These are phyloP conservation scores for Panthera leo DNA, from an alignment of 2,113 vertebrate genomes.

Conservation along the genomic window DNA sequence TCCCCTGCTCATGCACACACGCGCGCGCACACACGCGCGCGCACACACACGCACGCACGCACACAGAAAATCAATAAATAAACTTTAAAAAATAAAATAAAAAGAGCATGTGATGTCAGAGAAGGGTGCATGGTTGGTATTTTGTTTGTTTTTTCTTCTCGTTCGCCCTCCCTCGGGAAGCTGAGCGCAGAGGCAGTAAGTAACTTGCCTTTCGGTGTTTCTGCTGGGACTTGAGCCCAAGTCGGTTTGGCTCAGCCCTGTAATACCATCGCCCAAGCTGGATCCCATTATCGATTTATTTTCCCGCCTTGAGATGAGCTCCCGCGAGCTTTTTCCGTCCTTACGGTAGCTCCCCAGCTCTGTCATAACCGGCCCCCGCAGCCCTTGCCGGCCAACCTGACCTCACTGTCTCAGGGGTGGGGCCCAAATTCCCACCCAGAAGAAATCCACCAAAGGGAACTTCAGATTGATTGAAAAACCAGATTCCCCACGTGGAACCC, in stretches of 20 bases:
- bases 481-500: constrained; percentile 43
- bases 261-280: not conserved
- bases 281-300: not conserved
- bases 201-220: not conserved
- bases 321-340: not conserved
- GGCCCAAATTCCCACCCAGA: constrained; percentile 39
- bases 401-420: not conserved
- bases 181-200: not conserved
- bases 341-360: not conserved
- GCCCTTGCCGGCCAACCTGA: not conserved
- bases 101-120: not conserved
- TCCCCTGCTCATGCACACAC: no score
- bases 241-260: not conserved
- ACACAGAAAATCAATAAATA: not conserved
- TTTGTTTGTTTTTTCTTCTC: not conserved
- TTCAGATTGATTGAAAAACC: constrained; percentile 53
- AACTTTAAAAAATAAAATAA: no score
- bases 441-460: constrained; percentile 27
- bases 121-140: not conserved
- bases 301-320: not conserved
- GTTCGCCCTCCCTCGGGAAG: not conserved
- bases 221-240: not conserved
- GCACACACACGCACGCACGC: no score
- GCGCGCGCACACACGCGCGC: no score
- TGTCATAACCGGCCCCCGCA: not conserved